Conservation (phyloP, 2,888 invertebrate species). For the Polia nebulosa region DNA sequence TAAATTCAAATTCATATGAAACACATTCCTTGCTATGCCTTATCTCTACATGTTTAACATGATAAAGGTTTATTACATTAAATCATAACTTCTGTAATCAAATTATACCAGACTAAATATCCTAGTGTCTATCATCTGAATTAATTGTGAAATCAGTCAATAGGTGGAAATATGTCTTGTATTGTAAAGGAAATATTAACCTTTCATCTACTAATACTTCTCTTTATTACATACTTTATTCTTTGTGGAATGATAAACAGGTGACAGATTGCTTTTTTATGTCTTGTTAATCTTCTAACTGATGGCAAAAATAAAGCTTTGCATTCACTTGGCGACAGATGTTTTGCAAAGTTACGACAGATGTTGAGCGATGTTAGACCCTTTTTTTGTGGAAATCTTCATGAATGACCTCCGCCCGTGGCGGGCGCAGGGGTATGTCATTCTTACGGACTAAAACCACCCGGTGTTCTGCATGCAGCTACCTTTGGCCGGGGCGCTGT, state of each 20-base stretch:
- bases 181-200: not conserved
- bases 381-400: too few species aligned
- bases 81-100: conserved; percentile 25
- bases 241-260: not conserved
- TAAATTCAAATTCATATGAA: conserved; percentile 22
- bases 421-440: too few species aligned
- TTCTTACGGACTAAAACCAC: not conserved
- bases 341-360: conserved; percentile 6
- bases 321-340: not conserved
- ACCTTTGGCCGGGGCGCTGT: too few species aligned
- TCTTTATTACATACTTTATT: not conserved
- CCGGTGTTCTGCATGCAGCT: too few species aligned
- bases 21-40: conserved; percentile 2
- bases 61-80: conserved; percentile 35
- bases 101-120: conserved; percentile 12
- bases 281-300: conserved; percentile 1
- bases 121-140: not conserved
- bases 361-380: not conserved
- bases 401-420: too few species aligned
- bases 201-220: not conserved
- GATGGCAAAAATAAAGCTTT: not conserved
- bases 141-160: conserved; percentile 1
- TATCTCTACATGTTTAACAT: conserved; percentile 29
- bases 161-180: not conserved
- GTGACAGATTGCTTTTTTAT: not conserved